Evolutionary conservation across 2,888 invertebrate species (phyloP).

Genomic region (Chloroclystis v-ata): DNA sequence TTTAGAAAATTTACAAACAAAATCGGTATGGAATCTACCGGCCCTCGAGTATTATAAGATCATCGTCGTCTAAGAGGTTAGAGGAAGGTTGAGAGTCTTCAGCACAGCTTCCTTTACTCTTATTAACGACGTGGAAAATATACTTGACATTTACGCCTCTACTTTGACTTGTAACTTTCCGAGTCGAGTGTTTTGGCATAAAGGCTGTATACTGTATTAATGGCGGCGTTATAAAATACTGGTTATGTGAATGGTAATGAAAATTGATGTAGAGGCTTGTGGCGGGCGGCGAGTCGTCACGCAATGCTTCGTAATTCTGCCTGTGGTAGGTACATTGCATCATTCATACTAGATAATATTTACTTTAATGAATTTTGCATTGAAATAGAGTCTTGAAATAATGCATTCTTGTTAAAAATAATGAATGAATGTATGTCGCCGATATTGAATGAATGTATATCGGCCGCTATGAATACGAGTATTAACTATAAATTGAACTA

Average conservation of each 20-base stretch:
- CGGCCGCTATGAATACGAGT: too few species aligned
- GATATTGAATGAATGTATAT: too few species aligned
- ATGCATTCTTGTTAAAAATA: too few species aligned
- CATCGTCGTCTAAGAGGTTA: constrained; percentile 18
- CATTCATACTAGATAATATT: constrained; percentile 18
- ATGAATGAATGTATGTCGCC: too few species aligned
- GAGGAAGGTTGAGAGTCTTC: constrained; percentile 31
- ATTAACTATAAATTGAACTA: too few species aligned
- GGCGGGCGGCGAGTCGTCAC: constrained; percentile 28
- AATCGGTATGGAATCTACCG: neutral
- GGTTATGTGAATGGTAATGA: constrained; percentile 31
- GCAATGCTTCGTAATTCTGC: constrained; percentile 35
- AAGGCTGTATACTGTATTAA: constrained; percentile 7
- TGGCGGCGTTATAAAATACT: constrained; percentile 17
- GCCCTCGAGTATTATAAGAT: constrained; percentile 11
- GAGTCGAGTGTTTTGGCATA: neutral
- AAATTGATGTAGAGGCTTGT: constrained; percentile 30
- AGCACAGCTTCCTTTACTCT: constrained; percentile 32
- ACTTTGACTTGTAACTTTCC: constrained; percentile 12
- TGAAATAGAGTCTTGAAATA: too few species aligned
- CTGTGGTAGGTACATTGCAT: constrained; percentile 10
- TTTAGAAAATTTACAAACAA: neutral
- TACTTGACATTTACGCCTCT: constrained; percentile 29
- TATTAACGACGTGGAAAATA: constrained; percentile 31
- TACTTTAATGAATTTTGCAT: constrained; percentile 28